phyloP scores from a whole-genome alignment of 1,140 invertebrate genomes.

The Anastrepha obliqua region DNA sequence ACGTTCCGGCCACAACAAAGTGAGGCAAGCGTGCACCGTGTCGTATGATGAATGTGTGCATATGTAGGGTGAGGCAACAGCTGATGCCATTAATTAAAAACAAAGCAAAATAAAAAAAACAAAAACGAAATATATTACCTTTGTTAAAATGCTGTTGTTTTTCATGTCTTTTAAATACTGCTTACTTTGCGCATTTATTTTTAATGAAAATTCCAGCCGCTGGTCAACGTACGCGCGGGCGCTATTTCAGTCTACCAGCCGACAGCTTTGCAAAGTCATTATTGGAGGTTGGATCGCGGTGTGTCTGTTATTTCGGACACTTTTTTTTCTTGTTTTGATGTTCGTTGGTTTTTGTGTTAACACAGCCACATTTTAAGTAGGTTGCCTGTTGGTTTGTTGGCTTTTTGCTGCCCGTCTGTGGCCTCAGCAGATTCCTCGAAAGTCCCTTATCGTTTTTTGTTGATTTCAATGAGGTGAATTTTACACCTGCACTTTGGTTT shows the following conservation, averaged over 20 bases:
- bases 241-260: background rate
- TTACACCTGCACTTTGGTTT: background rate
- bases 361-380: slow-evolving; percentile 3
- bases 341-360: background rate
- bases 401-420: background rate
- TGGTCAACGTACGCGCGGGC: background rate
- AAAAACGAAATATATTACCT: background rate
- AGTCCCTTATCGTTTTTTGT: background rate
- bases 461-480: background rate
- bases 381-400: background rate
- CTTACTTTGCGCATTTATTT: background rate
- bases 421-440: background rate
- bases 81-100: background rate
- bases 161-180: slow-evolving; percentile 11
- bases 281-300: background rate
- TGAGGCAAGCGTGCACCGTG: background rate
- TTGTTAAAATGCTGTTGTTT: background rate
- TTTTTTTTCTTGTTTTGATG: background rate
- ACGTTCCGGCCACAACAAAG: background rate
- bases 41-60: slow-evolving; percentile 2
- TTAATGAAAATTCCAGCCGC: slow-evolving; percentile 31
- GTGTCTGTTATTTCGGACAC: background rate
- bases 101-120: too few relatives aligned
- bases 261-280: background rate
- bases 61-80: background rate